Percentiles rank a stretch among this genome's conserved stretches.
Evolutionary conservation across 2,888 invertebrate species (phyloP).

Genomic region (Trissolcus japonicus): DNA sequence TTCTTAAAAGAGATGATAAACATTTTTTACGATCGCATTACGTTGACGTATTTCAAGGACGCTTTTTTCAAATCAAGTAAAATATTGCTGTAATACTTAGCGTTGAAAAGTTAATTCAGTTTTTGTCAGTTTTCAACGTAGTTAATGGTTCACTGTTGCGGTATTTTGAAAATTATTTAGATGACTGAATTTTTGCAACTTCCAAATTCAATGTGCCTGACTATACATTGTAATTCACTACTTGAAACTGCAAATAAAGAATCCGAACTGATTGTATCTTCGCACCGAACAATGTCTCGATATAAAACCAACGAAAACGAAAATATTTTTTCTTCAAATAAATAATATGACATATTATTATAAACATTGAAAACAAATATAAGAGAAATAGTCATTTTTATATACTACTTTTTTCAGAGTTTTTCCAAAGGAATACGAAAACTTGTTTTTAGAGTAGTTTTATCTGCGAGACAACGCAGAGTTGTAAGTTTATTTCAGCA

Average conservation of each 20-base stretch:
- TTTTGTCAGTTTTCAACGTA: too few relatives aligned
- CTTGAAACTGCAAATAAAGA: slow-evolving; percentile 17
- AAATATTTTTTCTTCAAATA: slow-evolving; percentile 2
- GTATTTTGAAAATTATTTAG: not conserved
- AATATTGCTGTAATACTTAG: too few relatives aligned
- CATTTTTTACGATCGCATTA: too few relatives aligned
- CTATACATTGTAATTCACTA: slow-evolving; percentile 30
- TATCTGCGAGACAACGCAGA: not conserved
- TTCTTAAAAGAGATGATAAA: too few relatives aligned
- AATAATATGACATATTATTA: slow-evolving; percentile 9
- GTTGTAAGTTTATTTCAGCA: not conserved
- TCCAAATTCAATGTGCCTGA: slow-evolving; percentile 21
- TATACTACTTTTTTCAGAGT: not conserved
- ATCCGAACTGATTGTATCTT: slow-evolving; percentile 13
- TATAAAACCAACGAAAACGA: slow-evolving; percentile 1
- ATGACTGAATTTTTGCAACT: slow-evolving; percentile 7
- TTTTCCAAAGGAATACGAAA: not conserved
- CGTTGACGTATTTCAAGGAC: too few relatives aligned
- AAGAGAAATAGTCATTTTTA: slow-evolving; percentile 6
- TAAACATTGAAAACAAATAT: slow-evolving; percentile 2
- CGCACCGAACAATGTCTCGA: slow-evolving; percentile 1
- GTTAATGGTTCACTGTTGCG: too few relatives aligned
- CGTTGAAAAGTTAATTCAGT: too few relatives aligned
- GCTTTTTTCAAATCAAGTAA: too few relatives aligned
- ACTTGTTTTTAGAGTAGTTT: not conserved